Evolutionary conservation across 2,113 vertebrate genomes (phyloP), one percentile per base, ranked within the genome.

Genomic region (Microcebus murinus): DNA sequence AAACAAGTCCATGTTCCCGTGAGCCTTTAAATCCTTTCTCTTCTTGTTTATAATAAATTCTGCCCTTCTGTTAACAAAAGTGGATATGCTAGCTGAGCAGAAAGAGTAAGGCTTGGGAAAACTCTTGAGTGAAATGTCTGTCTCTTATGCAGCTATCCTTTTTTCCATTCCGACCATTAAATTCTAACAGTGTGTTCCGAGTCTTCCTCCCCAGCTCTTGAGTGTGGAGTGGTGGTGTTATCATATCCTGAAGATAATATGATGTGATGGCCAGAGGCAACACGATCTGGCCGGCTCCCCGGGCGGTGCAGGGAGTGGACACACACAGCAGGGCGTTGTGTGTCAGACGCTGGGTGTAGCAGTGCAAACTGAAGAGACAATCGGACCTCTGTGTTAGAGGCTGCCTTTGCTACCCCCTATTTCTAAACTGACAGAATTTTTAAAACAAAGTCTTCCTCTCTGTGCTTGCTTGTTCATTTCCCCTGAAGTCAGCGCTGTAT

Each of bases 371-470:
- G 25, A 39, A 45, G 67, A 80, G 34, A 96, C 94, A 89, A 55
- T 96, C 42, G 70, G 83, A 63, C n/a, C 59, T 94, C 88, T 94
- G 97, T 95, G 91, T 83, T 55, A 34, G 67, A 85, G 88, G 61
- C 88, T 48, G 42, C 31, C 39, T 55, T 73, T 21, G 89, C 79
- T 80, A 34, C 29, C 52, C 86, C n/a, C 57, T n/a, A 0, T 84
- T 95, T 57, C 91, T 86, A 67, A 90, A 63, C 11, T 12, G 83
- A 67, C 45, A 31, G 79, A 39, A 85, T 39, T 86, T 82, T 89
- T 57, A 48, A 93, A 67, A 61, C 71, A 91, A 92, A 61, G 86
- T 80, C 79, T 91, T 57, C 55, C 21, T 55, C 61, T 88, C 83
- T 61, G 12, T 4, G 29, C 55, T 50, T 65, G 82, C 27, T 34